Percentiles rank a stretch among this genome's conserved stretches.
Evolutionary conservation across 2,113 vertebrate genomes (phyloP).

Genomic region (Terrapene triunguis): DNA sequence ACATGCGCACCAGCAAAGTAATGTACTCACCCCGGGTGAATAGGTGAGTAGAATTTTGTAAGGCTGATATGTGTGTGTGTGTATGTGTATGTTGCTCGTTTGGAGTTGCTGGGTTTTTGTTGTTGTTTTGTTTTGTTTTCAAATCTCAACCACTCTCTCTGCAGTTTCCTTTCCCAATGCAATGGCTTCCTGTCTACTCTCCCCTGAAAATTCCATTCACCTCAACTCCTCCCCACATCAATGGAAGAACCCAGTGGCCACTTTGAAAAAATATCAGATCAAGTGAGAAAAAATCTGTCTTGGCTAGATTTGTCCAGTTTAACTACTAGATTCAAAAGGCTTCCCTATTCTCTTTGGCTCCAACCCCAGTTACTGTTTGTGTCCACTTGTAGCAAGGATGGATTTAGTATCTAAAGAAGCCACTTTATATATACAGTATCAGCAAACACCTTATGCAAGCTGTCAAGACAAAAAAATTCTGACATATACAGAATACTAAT

Average conservation of each 20-base stretch:
- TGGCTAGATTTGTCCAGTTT: background rate
- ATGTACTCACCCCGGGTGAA: too few species aligned
- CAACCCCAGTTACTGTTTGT: background rate
- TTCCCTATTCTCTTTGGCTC: background rate
- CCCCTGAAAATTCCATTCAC: too few species aligned
- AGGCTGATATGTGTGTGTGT: too few species aligned
- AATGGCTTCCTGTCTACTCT: too few species aligned
- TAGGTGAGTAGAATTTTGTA: too few species aligned
- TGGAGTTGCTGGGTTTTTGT: too few species aligned
- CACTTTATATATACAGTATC: background rate
- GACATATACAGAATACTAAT: background rate
- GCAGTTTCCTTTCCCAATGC: too few species aligned
- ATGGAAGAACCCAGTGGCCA: background rate
- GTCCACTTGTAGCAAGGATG: background rate
- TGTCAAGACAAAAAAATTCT: background rate
- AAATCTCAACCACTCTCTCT: too few species aligned
- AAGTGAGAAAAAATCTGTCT: background rate
- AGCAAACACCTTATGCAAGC: background rate
- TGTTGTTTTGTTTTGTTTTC: too few species aligned
- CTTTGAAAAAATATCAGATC: background rate
- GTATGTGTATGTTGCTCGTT: too few species aligned
- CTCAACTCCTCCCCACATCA: background rate
- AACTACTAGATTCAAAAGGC: background rate
- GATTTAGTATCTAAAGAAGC: background rate
- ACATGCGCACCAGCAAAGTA: too few species aligned